Percentiles rank a stretch among this genome's conserved stretches.
Evolutionary conservation across 2,888 invertebrate genomes (phyloP).

Genomic region (Trissolcus brochymenae): DNA sequence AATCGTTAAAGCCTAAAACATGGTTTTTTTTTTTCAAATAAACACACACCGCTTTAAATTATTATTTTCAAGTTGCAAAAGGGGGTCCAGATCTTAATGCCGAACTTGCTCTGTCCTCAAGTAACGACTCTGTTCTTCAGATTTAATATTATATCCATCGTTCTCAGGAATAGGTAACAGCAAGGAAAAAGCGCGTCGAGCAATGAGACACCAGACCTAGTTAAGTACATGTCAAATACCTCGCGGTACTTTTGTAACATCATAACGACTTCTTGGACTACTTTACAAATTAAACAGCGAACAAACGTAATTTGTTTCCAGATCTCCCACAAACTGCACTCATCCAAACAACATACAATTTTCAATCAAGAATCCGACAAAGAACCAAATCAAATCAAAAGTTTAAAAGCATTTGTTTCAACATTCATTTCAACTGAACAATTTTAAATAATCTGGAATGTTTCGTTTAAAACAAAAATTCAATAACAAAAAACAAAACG

Average conservation of each 20-base stretch:
- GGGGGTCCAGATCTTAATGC: slow-evolving; percentile 51
- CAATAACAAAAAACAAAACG: no score
- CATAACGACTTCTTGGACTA: slow-evolving; percentile 22
- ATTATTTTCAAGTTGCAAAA: slow-evolving; percentile 1
- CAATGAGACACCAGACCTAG: slow-evolving; percentile 54
- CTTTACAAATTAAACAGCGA: no score
- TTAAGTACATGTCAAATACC: slow-evolving; percentile 52
- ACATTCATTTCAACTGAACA: no score
- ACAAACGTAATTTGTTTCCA: not conserved
- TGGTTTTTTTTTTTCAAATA: slow-evolving; percentile 27
- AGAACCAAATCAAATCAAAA: no score
- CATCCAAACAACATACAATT: not conserved
- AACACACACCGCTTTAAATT: slow-evolving; percentile 38
- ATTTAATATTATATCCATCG: not conserved
- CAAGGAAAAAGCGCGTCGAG: slow-evolving; percentile 57
- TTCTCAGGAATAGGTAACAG: slow-evolving; percentile 24
- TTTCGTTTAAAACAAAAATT: no score
- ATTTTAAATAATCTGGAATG: no score
- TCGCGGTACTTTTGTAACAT: slow-evolving; percentile 25
- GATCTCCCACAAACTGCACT: not conserved
- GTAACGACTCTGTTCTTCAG: not conserved
- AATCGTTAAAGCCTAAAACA: slow-evolving; percentile 54
- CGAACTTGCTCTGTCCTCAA: slow-evolving; percentile 37
- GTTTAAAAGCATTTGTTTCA: no score
- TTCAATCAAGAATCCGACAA: no score